Evolutionary conservation across 2,888 invertebrate genomes (phyloP).

Genomic region (Crossocerus cetratus): DNA sequence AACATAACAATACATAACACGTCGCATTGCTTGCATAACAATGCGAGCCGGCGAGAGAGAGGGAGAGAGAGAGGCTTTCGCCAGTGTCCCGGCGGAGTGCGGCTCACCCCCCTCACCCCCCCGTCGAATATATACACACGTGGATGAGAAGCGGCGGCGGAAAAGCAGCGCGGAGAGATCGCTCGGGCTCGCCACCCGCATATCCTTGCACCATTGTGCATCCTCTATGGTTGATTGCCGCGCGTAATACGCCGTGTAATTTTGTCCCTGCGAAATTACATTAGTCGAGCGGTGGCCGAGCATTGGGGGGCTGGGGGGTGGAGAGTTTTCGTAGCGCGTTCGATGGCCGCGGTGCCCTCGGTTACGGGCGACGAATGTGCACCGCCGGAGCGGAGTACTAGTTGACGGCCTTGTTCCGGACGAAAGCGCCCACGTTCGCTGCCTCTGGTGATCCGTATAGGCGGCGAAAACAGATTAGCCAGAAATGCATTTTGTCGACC

Average conservation of each 20-base stretch:
- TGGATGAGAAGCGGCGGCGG: too few species aligned
- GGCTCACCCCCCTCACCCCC: conserved; percentile 32
- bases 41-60: conserved; percentile 43
- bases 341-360: too few species aligned
- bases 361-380: too few species aligned
- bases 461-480: too few species aligned
- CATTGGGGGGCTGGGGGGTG: not conserved
- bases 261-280: conserved; percentile 57
- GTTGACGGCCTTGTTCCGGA: too few species aligned
- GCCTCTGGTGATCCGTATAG: too few species aligned
- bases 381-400: too few species aligned
- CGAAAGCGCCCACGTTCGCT: too few species aligned
- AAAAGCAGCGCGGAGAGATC: conserved; percentile 20
- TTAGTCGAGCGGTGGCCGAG: conserved; percentile 30
- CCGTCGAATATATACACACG: conserved; percentile 12
- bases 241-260: conserved; percentile 69
- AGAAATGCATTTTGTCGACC: too few species aligned
- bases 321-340: too few species aligned
- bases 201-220: conserved; percentile 64
- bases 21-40: conserved; percentile 74
- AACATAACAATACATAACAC: conserved; percentile 74
- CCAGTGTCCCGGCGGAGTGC: too few species aligned
- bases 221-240: conserved; percentile 65
- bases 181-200: conserved; percentile 42
- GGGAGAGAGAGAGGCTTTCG: too few species aligned